phyloP scores from a whole-genome alignment of 2,113 vertebrate species.

The Raja brachyura region DNA sequence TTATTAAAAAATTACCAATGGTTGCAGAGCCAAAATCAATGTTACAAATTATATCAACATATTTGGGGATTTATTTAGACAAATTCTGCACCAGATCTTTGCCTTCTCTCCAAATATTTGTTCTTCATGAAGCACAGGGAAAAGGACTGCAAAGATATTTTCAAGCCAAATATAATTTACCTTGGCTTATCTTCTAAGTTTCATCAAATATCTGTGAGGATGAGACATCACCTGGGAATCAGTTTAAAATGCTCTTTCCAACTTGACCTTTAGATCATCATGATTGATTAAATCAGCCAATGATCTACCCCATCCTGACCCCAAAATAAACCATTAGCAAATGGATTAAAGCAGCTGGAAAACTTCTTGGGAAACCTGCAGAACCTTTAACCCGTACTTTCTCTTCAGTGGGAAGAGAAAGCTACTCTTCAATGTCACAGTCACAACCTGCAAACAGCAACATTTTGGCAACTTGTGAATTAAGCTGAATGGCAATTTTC shows the following conservation, averaged over 20 bases:
- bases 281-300: too few relatives aligned
- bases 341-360: not conserved
- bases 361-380: not conserved
- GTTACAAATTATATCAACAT: not conserved
- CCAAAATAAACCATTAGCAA: not conserved
- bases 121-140: not conserved
- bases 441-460: not conserved
- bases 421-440: not conserved
- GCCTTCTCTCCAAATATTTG: not conserved
- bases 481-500: not conserved
- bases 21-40: not conserved
- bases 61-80: not conserved
- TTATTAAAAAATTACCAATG: not conserved
- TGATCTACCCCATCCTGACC: not conserved
- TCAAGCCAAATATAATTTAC: not conserved
- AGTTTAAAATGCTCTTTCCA: not conserved
- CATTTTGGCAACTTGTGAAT: not conserved
- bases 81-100: not conserved
- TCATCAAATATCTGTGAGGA: not conserved
- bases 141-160: too few relatives aligned
- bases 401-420: not conserved
- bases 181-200: not conserved
- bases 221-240: not conserved
- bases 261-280: not conserved
- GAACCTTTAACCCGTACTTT: not conserved